Evolutionary conservation across 2,113 vertebrate species (phyloP).

Genomic region (Nipponia nippon): DNA sequence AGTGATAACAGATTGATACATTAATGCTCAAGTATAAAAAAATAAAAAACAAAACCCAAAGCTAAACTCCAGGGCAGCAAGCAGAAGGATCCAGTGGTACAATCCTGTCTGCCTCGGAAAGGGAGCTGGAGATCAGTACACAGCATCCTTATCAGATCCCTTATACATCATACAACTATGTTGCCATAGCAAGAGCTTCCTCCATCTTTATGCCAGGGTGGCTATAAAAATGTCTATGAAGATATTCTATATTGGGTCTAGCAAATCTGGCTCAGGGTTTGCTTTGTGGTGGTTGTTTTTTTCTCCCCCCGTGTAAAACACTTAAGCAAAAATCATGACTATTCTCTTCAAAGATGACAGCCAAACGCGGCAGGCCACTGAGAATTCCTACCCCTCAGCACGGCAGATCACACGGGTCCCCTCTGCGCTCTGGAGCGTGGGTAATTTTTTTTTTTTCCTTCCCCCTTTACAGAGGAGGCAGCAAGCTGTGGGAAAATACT

Average conservation of each 20-base stretch:
- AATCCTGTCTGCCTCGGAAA: background rate
- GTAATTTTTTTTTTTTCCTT: background rate
- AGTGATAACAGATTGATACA: background rate
- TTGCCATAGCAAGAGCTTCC: background rate
- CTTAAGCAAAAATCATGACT: background rate
- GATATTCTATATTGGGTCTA: background rate
- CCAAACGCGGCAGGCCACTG: background rate
- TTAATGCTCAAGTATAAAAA: background rate
- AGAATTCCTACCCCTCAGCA: background rate
- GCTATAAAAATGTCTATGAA: background rate
- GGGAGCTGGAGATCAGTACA: background rate
- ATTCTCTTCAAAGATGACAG: background rate
- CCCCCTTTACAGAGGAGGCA: background rate
- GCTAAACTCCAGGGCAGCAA: background rate
- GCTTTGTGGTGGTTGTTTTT: background rate
- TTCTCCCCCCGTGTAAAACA: background rate
- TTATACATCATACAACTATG: background rate
- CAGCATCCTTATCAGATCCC: background rate
- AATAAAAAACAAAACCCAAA: background rate
- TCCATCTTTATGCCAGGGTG: background rate
- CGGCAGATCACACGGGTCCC: background rate
- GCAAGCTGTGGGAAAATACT: conserved; percentile 67
- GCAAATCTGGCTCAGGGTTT: background rate
- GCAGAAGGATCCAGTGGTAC: background rate
- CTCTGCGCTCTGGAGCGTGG: conserved; percentile 9